These are phyloP conservation scores for Clarias fuscus DNA, from an alignment of 2,797 vertebrate genomes.

Conservation along the genomic window DNA sequence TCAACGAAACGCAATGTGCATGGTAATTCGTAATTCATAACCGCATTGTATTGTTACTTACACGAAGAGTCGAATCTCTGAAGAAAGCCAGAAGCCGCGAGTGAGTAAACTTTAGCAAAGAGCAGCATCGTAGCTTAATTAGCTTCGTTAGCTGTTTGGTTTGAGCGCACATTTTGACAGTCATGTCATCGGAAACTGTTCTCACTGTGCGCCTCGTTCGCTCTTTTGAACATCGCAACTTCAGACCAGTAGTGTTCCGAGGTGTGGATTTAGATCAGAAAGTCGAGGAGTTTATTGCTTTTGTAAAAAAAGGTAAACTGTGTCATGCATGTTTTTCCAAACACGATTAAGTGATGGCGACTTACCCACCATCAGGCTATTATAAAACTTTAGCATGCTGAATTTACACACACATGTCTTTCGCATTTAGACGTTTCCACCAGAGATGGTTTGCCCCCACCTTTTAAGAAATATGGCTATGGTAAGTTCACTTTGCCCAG, in stretches of 20 bases:
- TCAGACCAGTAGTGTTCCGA: slow-evolving; percentile 83
- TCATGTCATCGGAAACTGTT: slow-evolving; percentile 69
- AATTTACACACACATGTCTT: not conserved
- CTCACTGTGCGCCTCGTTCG: slow-evolving; percentile 89
- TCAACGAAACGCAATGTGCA: not conserved
- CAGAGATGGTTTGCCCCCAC: slow-evolving; percentile 81
- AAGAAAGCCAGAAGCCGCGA: not conserved
- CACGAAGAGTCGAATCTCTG: not conserved
- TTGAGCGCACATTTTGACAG: not conserved
- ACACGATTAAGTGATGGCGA: not conserved
- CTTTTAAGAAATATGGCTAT: slow-evolving; percentile 85
- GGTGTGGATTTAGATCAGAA: slow-evolving; percentile 79
- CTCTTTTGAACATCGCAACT: slow-evolving; percentile 91
- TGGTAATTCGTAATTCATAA: not conserved
- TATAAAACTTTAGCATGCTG: not conserved
- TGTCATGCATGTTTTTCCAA: not conserved
- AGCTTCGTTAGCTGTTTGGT: not conserved
- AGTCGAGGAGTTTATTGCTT: slow-evolving; percentile 79
- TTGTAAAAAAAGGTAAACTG: slow-evolving; percentile 79
- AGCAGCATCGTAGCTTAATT: not conserved
- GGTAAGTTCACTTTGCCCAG: slow-evolving; percentile 68
- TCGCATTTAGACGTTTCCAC: slow-evolving; percentile 77
- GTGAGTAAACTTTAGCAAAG: not conserved
- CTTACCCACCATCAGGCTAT: not conserved
- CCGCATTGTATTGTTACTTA: not conserved